Base-by-base conservation (phyloP, 2,797 vertebrate genomes). In the Neomorphus geoffroyi region DNA sequence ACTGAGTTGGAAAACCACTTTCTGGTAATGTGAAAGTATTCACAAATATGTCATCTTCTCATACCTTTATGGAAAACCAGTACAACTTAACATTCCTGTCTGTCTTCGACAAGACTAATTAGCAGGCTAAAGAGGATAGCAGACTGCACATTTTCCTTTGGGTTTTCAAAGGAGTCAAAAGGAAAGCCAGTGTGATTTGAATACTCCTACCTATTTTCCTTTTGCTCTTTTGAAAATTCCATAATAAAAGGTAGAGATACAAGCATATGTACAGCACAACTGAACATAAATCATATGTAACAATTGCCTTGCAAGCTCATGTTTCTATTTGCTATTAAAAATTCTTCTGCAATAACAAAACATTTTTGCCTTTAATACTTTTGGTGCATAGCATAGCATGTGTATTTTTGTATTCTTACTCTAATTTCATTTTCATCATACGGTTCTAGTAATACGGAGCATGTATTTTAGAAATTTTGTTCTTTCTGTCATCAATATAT, bases 81-180 rank as follows among this genome's bases (percentile, higher is more conserved):
- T 50, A 51, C 30, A 90, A 70, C 56, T 83, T 77, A 66, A 14
- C 94, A 97, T 97, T 94, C 94, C 82, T 96, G 82, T 96, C 95
- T 93, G 84, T 96, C 93, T 88, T 94, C 95, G 90, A 75, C n/a
- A 60, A 51, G 70, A 58, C 92, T 91, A 91, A 96, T 96, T 91
- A 96, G 61, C 28, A 91, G 48, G 10, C 35, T 96, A 86, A 95
- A 0, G 91, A 94, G 58, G 62, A 48, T 75, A 94, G 15, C 80
- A 90, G 87, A 75, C 56, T 66, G 75, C 43, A 61, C 2, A 8
- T 53, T 74, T 94, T 78, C 93, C 80, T 86, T 58, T 64, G 75
- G 66, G 77, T 90, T 93, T 94, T 91, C 58, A 72, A 92, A 81
- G 50, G 18, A 93, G 21, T 51, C 53, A 79, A 58, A 86, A 13